Base-by-base conservation (phyloP, 1,140 invertebrate genomes). In the Vanessa atalanta region DNA sequence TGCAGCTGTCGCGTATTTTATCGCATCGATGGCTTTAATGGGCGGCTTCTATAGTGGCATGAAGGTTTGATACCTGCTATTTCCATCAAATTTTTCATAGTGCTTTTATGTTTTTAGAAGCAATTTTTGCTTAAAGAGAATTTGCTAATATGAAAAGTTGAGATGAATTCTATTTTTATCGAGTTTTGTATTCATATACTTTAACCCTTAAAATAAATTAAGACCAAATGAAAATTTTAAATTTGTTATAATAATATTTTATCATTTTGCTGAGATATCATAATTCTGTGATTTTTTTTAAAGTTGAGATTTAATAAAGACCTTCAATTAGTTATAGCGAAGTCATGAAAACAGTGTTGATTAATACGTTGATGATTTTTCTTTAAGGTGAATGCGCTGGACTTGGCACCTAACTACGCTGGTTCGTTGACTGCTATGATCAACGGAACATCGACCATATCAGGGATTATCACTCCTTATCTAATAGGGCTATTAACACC, bases 361-460 rank as follows among this genome's bases (percentile, higher is more conserved):
- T 31, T 6, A 2, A 31, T 31, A 31, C 26, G 26, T 4, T 31
- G 26, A 31, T 31, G 6, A 77, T 74, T 16, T 60, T 82, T 84
- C 93, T 78, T 94, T 94, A 75, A 96, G 92, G 95, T 96, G 1
- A 98, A 97, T 84, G 96, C 96, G 15, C 90, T 98, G 70, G 97
- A 98, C 89, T 93, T 98, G 73, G 96, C 96, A 60, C 96, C 97
- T 13, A 97, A 97, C 91, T 97, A 95, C 90, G 96, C 97, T 2
- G 96, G 97, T 26, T 96, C 95, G 0, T 83, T 97, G 57, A 97
- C 97, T 94, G 97, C 97, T 2, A 94, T 98, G 63, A 96, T 97
- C 3, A 98, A 98, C 86, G 96, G 96, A 2, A 95, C 97, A 67
- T 97, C 96, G 1, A 96, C 96, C 0, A 93, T 97, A 8, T 96